A percentile compares a stretch with the other conserved stretches of the same genome.
These are phyloP conservation scores for Stictocephala bisonia DNA, from an alignment of 2,888 invertebrate genomes.

Conservation along the genomic window DNA sequence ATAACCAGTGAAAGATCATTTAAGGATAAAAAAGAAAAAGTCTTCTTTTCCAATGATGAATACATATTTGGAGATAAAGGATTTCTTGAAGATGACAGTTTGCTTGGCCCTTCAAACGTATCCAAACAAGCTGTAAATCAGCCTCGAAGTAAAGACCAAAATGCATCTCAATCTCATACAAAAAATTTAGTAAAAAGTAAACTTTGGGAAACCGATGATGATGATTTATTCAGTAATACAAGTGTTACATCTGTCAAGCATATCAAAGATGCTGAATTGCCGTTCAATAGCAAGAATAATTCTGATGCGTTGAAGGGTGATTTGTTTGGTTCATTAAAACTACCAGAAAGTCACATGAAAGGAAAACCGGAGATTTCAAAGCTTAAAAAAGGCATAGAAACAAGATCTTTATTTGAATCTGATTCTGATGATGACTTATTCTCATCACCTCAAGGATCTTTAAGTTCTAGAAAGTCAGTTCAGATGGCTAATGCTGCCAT, in stretches of 20 bases:
- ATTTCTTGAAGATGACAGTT: not conserved
- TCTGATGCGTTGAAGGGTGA: slow-evolving; percentile 55
- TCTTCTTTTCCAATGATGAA: not conserved
- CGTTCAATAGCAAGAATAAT: not conserved
- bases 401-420: slow-evolving; percentile 32
- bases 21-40: too few species aligned
- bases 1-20: too few species aligned
- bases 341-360: slow-evolving; percentile 34
- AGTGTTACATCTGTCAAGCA: too few species aligned
- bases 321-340: slow-evolving; percentile 51
- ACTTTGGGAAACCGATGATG: slow-evolving; percentile 4
- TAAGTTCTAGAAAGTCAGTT: slow-evolving; percentile 19
- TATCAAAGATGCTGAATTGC: slow-evolving; percentile 13
- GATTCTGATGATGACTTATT: slow-evolving; percentile 44
- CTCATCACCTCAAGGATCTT: slow-evolving; percentile 30
- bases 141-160: not conserved
- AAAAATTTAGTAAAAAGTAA: too few species aligned
- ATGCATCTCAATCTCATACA: not conserved
- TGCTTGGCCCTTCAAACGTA: not conserved
- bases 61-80: slow-evolving; percentile 11
- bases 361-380: not conserved
- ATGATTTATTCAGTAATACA: slow-evolving; percentile 5
- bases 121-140: not conserved
- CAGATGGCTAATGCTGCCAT: not conserved
- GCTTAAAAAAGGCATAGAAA: slow-evolving; percentile 20